A percentile compares a stretch with the other conserved stretches of the same genome.
phyloP scores from a whole-genome alignment of 2,888 invertebrate species.

The Melanostoma scalare region DNA sequence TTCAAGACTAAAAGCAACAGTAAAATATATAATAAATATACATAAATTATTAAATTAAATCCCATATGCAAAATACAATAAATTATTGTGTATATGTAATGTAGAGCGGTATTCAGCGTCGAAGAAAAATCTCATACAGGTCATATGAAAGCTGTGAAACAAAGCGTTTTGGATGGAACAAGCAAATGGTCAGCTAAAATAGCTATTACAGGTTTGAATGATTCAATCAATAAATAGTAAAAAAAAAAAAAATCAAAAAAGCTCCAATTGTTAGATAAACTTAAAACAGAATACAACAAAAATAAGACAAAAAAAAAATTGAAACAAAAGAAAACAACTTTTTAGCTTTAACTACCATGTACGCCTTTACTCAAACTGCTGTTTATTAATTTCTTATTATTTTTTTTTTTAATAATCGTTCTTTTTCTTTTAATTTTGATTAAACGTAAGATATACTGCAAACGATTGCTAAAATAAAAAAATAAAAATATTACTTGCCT shows the following conservation, averaged over 20 bases:
- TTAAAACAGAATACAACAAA: constrained; percentile 49
- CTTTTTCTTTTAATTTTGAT: constrained; percentile 8
- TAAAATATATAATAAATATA: constrained; percentile 9
- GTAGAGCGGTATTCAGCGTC: constrained; percentile 96
- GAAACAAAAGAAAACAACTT: constrained; percentile 30
- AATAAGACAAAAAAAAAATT: constrained; percentile 32
- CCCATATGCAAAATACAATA: constrained; percentile 40
- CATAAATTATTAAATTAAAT: constrained; percentile 12
- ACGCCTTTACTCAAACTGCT: constrained; percentile 31
- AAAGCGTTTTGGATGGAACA: constrained; percentile 99
- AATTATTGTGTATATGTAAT: constrained; percentile 72
- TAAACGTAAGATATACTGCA: constrained; percentile 18
- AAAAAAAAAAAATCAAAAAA: constrained; percentile 50
- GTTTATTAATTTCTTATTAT: constrained; percentile 1
- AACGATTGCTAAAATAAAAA: constrained; percentile 8
- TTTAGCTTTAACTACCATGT: constrained; percentile 59
- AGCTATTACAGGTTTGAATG: constrained; percentile 98
- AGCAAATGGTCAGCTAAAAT: constrained; percentile 99
- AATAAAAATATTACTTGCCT: constrained; percentile 39
- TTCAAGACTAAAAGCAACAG: background rate
- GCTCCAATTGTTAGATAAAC: constrained; percentile 49
- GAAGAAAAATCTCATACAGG: constrained; percentile 96
- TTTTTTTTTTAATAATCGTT: constrained; percentile 11
- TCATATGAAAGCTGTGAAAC: constrained; percentile 99
- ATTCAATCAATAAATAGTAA: constrained; percentile 57